These are phyloP conservation scores for Lasioglossum baleicum DNA, from an alignment of 1,140 invertebrate species.

Conservation along the genomic window DNA sequence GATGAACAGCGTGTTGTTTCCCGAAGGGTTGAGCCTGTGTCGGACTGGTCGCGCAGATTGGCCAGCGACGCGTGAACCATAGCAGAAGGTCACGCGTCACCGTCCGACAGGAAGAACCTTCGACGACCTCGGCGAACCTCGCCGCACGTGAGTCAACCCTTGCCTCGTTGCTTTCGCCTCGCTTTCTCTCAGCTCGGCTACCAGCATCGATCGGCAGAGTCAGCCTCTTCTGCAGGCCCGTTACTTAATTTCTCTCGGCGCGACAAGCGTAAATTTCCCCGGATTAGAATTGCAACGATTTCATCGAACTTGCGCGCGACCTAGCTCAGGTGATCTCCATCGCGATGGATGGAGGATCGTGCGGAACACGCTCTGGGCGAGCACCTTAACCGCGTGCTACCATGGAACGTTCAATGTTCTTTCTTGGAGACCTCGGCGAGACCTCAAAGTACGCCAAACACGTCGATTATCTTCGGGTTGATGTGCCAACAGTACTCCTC, in stretches of 20 bases:
- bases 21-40: too few relatives aligned
- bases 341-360: neutral
- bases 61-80: conserved; percentile 19
- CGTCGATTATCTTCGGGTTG: too few relatives aligned
- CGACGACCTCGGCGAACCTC: conserved; percentile 41
- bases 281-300: conserved; percentile 3
- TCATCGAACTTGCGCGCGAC: neutral
- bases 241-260: conserved; percentile 62
- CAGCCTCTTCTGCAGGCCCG: conserved; percentile 41
- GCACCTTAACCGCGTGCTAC: too few relatives aligned
- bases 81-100: conserved; percentile 24
- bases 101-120: conserved; percentile 26
- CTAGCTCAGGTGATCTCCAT: conserved; percentile 8
- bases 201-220: conserved; percentile 63
- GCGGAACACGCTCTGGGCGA: too few relatives aligned
- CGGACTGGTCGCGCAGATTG: neutral
- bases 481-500: too few relatives aligned
- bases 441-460: too few relatives aligned
- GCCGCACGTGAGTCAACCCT: conserved; percentile 13
- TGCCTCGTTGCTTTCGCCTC: too few relatives aligned
- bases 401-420: too few relatives aligned
- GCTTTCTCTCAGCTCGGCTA: conserved; percentile 23
- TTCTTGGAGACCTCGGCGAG: too few relatives aligned
- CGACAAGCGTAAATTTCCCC: conserved; percentile 30
- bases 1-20: too few relatives aligned